These are phyloP conservation scores for Felis catus DNA, from an alignment of 2,113 vertebrate genomes.

Conservation along the genomic window DNA sequence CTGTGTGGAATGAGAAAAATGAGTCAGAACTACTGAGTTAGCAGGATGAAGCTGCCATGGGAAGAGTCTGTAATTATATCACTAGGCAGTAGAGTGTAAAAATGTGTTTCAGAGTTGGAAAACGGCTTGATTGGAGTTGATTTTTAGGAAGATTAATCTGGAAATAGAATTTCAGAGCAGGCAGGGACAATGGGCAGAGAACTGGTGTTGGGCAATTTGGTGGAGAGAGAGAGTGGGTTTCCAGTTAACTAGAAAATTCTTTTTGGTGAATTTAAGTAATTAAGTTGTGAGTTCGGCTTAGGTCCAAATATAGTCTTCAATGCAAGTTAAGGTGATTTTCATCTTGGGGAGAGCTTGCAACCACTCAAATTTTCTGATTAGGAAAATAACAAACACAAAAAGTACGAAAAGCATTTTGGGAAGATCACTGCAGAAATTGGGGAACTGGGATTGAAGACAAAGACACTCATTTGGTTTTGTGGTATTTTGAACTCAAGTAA, in stretches of 20 bases:
- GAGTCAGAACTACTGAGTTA: not conserved
- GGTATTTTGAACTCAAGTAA: not conserved
- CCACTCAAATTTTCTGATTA: not conserved
- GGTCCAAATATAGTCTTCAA: not conserved
- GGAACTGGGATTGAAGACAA: not conserved
- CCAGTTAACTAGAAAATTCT: not conserved
- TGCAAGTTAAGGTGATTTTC: not conserved
- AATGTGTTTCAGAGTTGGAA: constrained; percentile 13
- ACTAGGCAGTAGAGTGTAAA: constrained; percentile 33
- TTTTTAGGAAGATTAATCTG: constrained; percentile 65
- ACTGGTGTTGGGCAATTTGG: not conserved
- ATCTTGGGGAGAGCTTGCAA: not conserved
- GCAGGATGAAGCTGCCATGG: not conserved
- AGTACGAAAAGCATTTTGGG: not conserved
- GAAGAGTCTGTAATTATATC: constrained; percentile 47
- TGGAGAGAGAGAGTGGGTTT: not conserved
- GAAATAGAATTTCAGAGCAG: constrained; percentile 42
- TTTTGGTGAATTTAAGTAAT: not conserved
- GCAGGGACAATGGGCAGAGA: not conserved
- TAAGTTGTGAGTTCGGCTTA: not conserved
- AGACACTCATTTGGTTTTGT: not conserved
- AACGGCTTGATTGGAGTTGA: constrained; percentile 47
- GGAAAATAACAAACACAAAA: not conserved
- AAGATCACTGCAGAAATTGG: not conserved
- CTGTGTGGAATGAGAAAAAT: not conserved